Evolutionary conservation across 2,113 vertebrate species (phyloP).

Genomic region (Pseudonaja textilis): DNA sequence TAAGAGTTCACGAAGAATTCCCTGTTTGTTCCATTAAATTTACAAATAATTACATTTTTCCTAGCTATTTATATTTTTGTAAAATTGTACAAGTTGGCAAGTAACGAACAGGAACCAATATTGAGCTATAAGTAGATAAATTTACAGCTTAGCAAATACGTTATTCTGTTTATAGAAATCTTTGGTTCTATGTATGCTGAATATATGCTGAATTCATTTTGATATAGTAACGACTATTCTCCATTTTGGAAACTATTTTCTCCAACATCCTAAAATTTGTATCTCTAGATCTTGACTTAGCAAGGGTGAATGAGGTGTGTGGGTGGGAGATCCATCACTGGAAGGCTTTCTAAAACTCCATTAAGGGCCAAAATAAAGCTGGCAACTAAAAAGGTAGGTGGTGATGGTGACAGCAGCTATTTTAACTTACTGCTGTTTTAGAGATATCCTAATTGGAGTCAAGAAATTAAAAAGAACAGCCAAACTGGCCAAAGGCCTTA

Average conservation of each 20-base stretch:
- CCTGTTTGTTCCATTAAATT: not conserved
- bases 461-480: slow-evolving; percentile 59
- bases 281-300: not conserved
- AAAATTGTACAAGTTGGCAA: not conserved
- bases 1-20: slow-evolving; percentile 7
- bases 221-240: slow-evolving; percentile 49
- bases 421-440: slow-evolving; percentile 62
- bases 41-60: slow-evolving; percentile 18
- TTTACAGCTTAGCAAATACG: not conserved
- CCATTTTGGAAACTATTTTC: not conserved
- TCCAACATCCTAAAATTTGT: not conserved
- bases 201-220: slow-evolving; percentile 16
- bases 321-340: not conserved
- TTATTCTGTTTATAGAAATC: not conserved
- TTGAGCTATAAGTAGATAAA: not conserved
- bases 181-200: not conserved
- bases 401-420: not conserved
- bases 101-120: not conserved
- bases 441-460: slow-evolving; percentile 63
- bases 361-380: slow-evolving; percentile 53
- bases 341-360: slow-evolving; percentile 62
- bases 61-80: slow-evolving; percentile 7
- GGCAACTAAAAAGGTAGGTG: slow-evolving; percentile 50
- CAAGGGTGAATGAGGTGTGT: not conserved
- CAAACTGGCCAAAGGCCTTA: slow-evolving; percentile 51